Percentiles rank a stretch among this genome's conserved stretches.
phyloP scores from a whole-genome alignment of 2,797 vertebrate species.

The Tiaroga cobitis region DNA sequence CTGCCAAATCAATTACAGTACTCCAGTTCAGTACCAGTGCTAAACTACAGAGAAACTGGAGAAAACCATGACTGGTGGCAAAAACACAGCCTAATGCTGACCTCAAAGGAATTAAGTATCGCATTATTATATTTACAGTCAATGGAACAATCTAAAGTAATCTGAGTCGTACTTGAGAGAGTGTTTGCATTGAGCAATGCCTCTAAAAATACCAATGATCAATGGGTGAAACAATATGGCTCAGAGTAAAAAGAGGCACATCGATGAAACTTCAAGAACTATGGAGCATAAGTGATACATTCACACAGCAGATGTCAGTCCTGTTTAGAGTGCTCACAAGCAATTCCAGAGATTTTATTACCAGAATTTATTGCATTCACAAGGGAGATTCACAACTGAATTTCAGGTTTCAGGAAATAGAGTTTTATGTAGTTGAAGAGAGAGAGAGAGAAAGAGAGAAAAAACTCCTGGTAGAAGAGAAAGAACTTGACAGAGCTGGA shows the following conservation, averaged over 20 bases:
- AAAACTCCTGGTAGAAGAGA: background rate
- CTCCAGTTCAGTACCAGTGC: conserved; percentile 26
- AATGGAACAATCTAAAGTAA: conserved; percentile 1
- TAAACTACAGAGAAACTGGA: conserved; percentile 15
- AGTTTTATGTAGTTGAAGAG: background rate
- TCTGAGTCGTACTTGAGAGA: background rate
- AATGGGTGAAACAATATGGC: conserved; percentile 12
- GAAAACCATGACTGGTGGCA: background rate
- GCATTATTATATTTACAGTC: background rate
- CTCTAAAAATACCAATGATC: conserved; percentile 41
- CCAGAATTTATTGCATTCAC: too few species aligned
- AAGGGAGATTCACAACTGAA: background rate
- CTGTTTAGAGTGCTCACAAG: background rate
- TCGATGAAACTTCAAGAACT: conserved; percentile 10
- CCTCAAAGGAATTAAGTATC: background rate
- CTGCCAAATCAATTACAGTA: conserved; percentile 11
- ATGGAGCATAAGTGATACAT: conserved; percentile 9
- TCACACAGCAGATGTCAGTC: background rate
- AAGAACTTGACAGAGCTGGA: background rate
- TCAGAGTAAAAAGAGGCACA: background rate
- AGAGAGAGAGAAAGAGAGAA: background rate
- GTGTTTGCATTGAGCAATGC: conserved; percentile 26
- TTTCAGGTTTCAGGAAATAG: background rate
- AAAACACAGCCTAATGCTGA: conserved; percentile 22
- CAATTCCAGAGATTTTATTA: too few species aligned